These are phyloP conservation scores for Drosophila takahashii DNA, from an alignment of 1,140 invertebrate genomes.

Conservation along the genomic window DNA sequence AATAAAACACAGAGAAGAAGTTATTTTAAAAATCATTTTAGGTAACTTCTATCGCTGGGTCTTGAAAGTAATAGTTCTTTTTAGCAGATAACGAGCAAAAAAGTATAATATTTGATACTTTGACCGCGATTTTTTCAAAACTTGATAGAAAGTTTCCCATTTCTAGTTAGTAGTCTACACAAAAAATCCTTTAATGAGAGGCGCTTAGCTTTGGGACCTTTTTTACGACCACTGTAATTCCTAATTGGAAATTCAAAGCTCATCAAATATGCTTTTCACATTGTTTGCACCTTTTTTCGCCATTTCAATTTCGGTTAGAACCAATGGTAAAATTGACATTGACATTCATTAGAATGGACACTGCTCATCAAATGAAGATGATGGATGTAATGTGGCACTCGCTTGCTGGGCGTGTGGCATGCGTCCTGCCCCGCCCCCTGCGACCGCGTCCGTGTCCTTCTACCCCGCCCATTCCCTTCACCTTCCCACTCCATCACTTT, in stretches of 20 bases:
- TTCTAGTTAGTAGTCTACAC: too few relatives aligned
- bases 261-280: not conserved
- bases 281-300: constrained; percentile 4
- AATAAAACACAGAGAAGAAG: too few relatives aligned
- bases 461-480: not conserved
- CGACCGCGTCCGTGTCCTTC: constrained; percentile 10
- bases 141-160: too few relatives aligned
- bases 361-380: constrained; percentile 39
- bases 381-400: constrained; percentile 46
- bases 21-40: too few relatives aligned
- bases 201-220: too few relatives aligned
- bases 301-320: constrained; percentile 3
- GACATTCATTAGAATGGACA: constrained; percentile 51
- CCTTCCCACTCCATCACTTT: not conserved
- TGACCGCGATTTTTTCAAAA: too few relatives aligned
- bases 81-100: too few relatives aligned
- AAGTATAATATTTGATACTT: too few relatives aligned
- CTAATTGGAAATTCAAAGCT: not conserved
- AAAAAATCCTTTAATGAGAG: too few relatives aligned
- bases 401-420: constrained; percentile 52
- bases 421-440: constrained; percentile 2
- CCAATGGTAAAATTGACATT: constrained; percentile 48
- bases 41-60: too few relatives aligned
- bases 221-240: too few relatives aligned
- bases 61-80: too few relatives aligned